A percentile compares a stretch with the other conserved stretches of the same genome.
Conservation (phyloP, 2,113 vertebrate species). For the Crotalus helleri region DNA sequence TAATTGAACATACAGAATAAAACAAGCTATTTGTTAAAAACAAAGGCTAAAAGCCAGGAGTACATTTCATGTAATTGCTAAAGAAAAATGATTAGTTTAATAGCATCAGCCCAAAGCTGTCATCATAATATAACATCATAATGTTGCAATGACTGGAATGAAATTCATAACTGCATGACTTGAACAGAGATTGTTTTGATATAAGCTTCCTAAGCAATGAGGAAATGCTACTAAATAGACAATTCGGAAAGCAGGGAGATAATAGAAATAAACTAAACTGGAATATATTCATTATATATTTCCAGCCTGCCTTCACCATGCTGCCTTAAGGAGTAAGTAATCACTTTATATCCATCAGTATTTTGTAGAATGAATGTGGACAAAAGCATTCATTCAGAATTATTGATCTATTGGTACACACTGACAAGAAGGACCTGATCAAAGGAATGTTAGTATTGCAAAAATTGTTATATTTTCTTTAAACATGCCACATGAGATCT, state of each 20-base stretch:
- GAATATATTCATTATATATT: neutral
- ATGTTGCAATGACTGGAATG: neutral
- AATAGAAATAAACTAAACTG: neutral
- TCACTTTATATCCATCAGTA: neutral
- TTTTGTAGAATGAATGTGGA: neutral
- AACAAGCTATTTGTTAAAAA: conserved; percentile 25
- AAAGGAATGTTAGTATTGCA: neutral
- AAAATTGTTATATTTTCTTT: neutral
- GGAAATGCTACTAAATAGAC: neutral
- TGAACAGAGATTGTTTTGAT: conserved; percentile 5
- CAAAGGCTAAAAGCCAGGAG: neutral
- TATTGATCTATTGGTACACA: neutral
- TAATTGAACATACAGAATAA: conserved; percentile 2
- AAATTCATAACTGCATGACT: neutral
- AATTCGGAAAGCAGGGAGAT: neutral
- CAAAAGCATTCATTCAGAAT: neutral
- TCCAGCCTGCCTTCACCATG: neutral
- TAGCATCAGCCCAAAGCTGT: neutral
- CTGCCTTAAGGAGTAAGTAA: neutral
- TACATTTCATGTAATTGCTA: neutral
- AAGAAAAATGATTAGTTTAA: neutral
- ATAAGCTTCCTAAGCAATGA: neutral
- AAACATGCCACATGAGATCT: neutral
- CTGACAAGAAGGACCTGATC: neutral
- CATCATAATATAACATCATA: neutral